Percentiles rank a stretch among this genome's conserved stretches.
These are phyloP conservation scores for Barbus barbus DNA, from an alignment of 2,113 vertebrate genomes.

Conservation along the genomic window DNA sequence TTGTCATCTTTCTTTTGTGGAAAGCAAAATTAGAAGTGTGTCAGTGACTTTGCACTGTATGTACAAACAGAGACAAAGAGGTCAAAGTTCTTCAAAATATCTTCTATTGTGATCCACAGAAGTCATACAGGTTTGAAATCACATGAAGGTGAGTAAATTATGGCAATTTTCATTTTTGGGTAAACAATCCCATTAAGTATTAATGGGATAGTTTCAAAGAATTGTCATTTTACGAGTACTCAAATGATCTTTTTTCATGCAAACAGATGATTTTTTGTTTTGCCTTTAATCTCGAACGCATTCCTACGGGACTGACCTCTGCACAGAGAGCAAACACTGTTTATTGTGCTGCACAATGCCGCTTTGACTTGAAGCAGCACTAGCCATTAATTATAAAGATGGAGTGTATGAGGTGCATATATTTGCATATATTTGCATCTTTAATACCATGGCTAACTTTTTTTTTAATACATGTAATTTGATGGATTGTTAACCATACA, in stretches of 20 bases:
- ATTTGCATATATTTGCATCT: conserved; percentile 18
- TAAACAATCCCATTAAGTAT: background rate
- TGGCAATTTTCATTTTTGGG: background rate
- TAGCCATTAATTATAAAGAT: conserved; percentile 31
- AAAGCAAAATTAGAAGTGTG: background rate
- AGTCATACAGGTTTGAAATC: background rate
- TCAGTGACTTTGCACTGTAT: background rate
- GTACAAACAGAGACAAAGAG: too few species aligned
- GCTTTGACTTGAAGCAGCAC: conserved; percentile 14
- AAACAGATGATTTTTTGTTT: conserved; percentile 10
- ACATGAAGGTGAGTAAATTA: background rate
- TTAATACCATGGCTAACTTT: background rate
- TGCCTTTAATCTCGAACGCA: background rate
- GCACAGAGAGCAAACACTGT: conserved; percentile 21
- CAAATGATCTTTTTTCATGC: background rate
- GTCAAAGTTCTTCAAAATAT: background rate
- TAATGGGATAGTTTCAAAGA: too few species aligned
- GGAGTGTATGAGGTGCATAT: background rate
- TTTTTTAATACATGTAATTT: conserved; percentile 1
- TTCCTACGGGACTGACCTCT: conserved; percentile 26
- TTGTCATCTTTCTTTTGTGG: background rate
- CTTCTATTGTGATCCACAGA: background rate
- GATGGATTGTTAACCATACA: background rate
- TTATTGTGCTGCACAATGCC: conserved; percentile 8
- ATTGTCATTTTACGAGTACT: background rate